phyloP scores from a whole-genome alignment of 1,140 invertebrate species.

The Mizuhopecten yessoensis region DNA sequence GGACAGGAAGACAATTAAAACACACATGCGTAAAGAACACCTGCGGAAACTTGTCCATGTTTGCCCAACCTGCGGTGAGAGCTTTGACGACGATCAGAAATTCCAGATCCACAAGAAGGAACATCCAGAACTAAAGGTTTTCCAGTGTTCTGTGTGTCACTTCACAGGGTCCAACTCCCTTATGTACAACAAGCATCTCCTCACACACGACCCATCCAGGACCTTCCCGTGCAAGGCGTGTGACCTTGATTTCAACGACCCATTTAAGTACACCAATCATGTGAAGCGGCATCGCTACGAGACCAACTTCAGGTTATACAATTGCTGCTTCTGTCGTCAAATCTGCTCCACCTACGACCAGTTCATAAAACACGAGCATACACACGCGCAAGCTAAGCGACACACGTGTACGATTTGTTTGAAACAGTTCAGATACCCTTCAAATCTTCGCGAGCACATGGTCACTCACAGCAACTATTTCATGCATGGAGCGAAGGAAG shows the following conservation, averaged over 20 bases:
- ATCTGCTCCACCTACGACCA: conserved; percentile 68
- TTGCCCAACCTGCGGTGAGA: conserved; percentile 76
- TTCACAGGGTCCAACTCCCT: conserved; percentile 74
- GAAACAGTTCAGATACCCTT: conserved; percentile 71
- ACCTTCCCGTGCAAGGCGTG: conserved; percentile 71
- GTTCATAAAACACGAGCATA: conserved; percentile 75
- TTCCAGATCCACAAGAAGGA: conserved; percentile 72
- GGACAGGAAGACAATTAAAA: conserved; percentile 73
- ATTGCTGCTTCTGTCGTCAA: conserved; percentile 75
- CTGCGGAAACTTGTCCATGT: conserved; percentile 69
- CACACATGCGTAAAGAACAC: conserved; percentile 76
- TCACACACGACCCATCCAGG: conserved; percentile 70
- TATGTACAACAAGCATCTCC: conserved; percentile 73
- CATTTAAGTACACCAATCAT: conserved; percentile 74
- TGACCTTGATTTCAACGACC: conserved; percentile 70
- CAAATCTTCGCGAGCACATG: conserved; percentile 70
- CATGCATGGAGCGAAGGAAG: not conserved
- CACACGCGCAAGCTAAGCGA: conserved; percentile 71
- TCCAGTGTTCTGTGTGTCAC: conserved; percentile 69
- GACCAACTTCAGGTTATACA: conserved; percentile 62
- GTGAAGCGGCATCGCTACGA: conserved; percentile 74
- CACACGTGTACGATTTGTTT: conserved; percentile 70
- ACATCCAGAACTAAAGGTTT: conserved; percentile 76
- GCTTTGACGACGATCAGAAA: conserved; percentile 67
- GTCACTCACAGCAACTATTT: conserved; percentile 59